These are phyloP conservation scores for Cettia cetti DNA, from an alignment of 2,113 vertebrate genomes.

Conservation along the genomic window DNA sequence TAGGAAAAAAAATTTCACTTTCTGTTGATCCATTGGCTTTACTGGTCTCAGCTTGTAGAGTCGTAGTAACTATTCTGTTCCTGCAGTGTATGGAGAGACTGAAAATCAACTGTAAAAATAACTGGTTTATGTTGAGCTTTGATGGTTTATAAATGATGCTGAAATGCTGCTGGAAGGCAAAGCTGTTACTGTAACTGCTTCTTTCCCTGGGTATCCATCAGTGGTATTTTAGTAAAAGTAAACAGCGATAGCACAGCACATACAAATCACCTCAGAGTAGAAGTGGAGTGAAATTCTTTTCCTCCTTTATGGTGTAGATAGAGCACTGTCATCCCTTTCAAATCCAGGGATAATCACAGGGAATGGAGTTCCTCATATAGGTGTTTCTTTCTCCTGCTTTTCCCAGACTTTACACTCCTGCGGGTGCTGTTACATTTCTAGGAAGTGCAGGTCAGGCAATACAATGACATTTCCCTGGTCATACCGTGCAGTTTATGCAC, in stretches of 20 bases:
- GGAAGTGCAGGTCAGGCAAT: not conserved
- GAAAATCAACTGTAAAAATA: not conserved
- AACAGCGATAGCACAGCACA: not conserved
- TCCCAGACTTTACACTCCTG: not conserved
- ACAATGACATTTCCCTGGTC: not conserved
- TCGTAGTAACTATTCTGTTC: not conserved
- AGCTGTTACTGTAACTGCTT: not conserved
- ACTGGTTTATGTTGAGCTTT: not conserved
- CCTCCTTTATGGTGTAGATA: not conserved
- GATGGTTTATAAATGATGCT: not conserved
- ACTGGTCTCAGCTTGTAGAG: not conserved
- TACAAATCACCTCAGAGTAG: not conserved
- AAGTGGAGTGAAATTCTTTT: not conserved
- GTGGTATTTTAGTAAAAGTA: not conserved
- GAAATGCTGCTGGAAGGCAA: not conserved
- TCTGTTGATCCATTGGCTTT: not conserved
- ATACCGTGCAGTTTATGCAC: not conserved
- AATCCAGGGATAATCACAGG: not conserved
- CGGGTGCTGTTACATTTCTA: not conserved
- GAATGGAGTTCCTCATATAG: not conserved
- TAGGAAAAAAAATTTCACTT: not conserved
- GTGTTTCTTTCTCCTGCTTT: not conserved
- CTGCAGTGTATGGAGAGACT: not conserved
- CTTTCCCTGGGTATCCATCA: not conserved
- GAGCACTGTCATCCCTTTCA: not conserved